Base-by-base conservation (phyloP, 2,797 vertebrate species). In the Rallus crepitans region DNA sequence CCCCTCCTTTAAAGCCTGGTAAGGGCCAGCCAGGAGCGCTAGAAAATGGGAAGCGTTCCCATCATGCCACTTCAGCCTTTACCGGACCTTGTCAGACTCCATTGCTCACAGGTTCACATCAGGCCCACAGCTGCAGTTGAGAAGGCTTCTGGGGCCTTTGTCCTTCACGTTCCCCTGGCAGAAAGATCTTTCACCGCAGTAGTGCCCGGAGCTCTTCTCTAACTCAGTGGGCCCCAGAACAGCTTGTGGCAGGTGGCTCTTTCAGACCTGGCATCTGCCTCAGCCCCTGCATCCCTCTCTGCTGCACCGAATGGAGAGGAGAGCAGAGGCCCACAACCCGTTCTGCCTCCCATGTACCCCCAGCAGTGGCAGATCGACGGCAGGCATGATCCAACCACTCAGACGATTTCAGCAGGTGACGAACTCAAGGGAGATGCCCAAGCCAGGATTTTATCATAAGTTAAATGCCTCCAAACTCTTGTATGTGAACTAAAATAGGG, bases 361-460 rank as follows among this genome's bases (percentile, higher is more conserved):
- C n/a, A 4, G 5, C 30, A 45, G n/a, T 4, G 15, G 47, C 30
- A 37, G 18, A 18, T 79, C 39, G 59, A 25, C 28, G 31, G 61
- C 24, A 59, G 28, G 28, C 24, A 37, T 0, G 0, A 33, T 60
- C 56, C 28, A 21, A 59, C 18, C 0, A 0, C 20, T 17, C 37
- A 71, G 35, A 75, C 0, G 4, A 48, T 56, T 40, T 30, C 69
- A 31, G 55, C 0, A 0, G 17, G 18, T 17, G 28, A 21, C 70
- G 63, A 72, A 19, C 18, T 68, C 18, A 63, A 72, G 65, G 59
- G 37, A 68, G n/a, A 77, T 11, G 18, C 18, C 55, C 20, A 87
- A 77, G 21, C 42, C 31, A 28, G 31, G 59, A n/a, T 12, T 50
- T 68, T 33, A 28, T 35, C 33, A 55, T 42, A 59, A 90, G 18